These are phyloP conservation scores for Nesidiocoris tenuis DNA, from an alignment of 2,888 invertebrate species.

Conservation along the genomic window DNA sequence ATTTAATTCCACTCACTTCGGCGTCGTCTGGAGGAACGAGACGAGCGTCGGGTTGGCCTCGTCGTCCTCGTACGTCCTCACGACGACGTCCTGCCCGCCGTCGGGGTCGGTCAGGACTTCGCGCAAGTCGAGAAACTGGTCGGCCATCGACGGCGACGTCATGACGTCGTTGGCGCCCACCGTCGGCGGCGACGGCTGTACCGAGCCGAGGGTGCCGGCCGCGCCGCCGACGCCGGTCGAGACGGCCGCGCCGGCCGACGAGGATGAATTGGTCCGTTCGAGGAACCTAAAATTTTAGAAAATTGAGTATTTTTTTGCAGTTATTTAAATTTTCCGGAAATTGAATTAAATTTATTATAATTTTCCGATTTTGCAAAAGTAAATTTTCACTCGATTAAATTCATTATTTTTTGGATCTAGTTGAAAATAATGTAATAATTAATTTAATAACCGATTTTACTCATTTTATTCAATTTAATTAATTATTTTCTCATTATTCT, in stretches of 20 bases:
- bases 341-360: too few relatives aligned
- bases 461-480: too few relatives aligned
- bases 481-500: not conserved
- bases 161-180: conserved; percentile 39
- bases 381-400: too few relatives aligned
- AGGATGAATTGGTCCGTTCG: conserved; percentile 44
- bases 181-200: conserved; percentile 5
- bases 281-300: too few relatives aligned
- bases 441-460: too few relatives aligned
- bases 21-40: conserved; percentile 4
- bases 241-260: conserved; percentile 12
- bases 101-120: conserved; percentile 30
- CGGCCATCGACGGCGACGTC: conserved; percentile 25
- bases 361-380: too few relatives aligned
- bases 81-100: conserved; percentile 41
- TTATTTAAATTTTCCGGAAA: too few relatives aligned
- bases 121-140: conserved; percentile 41
- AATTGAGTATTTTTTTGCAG: too few relatives aligned
- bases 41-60: conserved; percentile 44
- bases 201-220: not conserved
- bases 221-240: conserved; percentile 21
- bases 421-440: too few relatives aligned
- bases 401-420: too few relatives aligned
- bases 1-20: not conserved
- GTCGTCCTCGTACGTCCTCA: conserved; percentile 43